Conservation (phyloP, 2,113 vertebrate species). For the Festucalex cinctus region DNA sequence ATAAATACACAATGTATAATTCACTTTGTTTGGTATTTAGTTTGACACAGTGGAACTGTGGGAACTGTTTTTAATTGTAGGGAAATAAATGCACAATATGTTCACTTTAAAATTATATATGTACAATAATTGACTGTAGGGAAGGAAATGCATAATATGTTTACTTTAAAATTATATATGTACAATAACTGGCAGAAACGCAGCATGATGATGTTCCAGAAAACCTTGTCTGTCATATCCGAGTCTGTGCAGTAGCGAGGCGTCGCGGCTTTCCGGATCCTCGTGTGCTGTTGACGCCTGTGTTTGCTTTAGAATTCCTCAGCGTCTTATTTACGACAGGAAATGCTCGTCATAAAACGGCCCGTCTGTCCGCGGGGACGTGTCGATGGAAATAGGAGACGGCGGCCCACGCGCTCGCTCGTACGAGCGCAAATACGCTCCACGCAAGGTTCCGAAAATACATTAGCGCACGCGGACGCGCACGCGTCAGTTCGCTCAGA, state of each 20-base stretch:
- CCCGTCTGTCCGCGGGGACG: constrained; percentile 55
- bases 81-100: no score
- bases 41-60: neutral
- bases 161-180: no score
- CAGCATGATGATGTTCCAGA: neutral
- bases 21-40: neutral
- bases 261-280: constrained; percentile 25
- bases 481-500: constrained; percentile 28
- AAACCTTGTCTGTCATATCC: neutral
- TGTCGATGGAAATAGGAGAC: constrained; percentile 40
- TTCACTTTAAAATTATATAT: no score
- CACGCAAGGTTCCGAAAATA: constrained; percentile 14
- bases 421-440: constrained; percentile 18
- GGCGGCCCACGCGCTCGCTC: constrained; percentile 28
- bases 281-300: constrained; percentile 44
- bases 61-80: neutral
- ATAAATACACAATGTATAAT: neutral
- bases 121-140: no score
- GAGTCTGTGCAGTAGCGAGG: neutral
- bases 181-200: neutral
- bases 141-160: neutral
- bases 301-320: constrained; percentile 60
- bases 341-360: constrained; percentile 68
- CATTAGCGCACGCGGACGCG: constrained; percentile 37
- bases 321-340: constrained; percentile 68